Evolutionary conservation across 2,888 invertebrate genomes (phyloP).

Genomic region (Branchipolynoe longqiensis): DNA sequence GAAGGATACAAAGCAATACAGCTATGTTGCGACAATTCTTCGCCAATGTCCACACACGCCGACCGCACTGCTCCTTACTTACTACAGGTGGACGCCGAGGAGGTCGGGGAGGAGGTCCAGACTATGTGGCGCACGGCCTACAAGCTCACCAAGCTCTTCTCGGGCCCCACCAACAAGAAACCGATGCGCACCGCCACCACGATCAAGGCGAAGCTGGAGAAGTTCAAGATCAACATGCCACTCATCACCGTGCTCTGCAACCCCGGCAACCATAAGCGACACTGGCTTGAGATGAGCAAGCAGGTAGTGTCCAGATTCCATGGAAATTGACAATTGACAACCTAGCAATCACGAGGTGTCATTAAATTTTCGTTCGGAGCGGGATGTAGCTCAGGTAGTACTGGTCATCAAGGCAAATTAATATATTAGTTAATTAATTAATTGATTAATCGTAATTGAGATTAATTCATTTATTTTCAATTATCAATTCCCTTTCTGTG

Average conservation of each 20-base stretch:
- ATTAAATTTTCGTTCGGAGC: no score
- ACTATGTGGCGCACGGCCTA: conserved; percentile 81
- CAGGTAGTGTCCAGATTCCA: no score
- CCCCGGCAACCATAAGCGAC: conserved; percentile 80
- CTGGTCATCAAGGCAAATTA: no score
- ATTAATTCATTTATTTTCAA: no score
- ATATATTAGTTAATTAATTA: no score
- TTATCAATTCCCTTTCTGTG: no score
- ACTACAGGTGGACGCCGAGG: conserved; percentile 79
- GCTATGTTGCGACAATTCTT: no score
- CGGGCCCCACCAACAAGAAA: conserved; percentile 78
- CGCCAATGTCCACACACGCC: no score
- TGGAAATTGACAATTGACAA: background rate
- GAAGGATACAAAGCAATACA: no score
- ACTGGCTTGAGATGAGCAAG: conserved; percentile 81
- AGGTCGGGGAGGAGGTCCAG: conserved; percentile 81
- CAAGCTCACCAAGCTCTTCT: conserved; percentile 80
- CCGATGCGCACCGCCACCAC: conserved; percentile 79
- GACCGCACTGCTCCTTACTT: no score
- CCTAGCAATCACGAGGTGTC: background rate
- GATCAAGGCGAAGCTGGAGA: conserved; percentile 80
- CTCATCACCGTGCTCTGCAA: conserved; percentile 80
- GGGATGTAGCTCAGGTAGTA: no score
- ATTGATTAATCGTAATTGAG: no score
- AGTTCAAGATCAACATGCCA: conserved; percentile 81